Percentiles rank a stretch among this genome's conserved stretches.
These are phyloP conservation scores for Etheostoma perlongum DNA, from an alignment of 2,797 vertebrate species.

Conservation along the genomic window DNA sequence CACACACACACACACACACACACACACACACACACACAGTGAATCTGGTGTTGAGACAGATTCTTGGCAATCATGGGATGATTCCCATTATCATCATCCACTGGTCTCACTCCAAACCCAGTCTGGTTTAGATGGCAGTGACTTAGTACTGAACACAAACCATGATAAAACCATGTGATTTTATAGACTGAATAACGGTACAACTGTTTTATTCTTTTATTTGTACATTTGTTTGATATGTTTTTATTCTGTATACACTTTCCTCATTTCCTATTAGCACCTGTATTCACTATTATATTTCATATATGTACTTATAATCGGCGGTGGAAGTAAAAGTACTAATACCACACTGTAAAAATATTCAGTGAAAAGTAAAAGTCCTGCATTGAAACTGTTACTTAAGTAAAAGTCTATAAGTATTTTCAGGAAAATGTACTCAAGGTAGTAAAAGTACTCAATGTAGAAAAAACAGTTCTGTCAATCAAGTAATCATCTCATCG, in stretches of 20 bases:
- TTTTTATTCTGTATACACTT: not conserved
- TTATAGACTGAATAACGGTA: too few relatives aligned
- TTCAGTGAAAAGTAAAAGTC: too few relatives aligned
- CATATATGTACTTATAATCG: not conserved
- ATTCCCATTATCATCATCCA: slow-evolving; percentile 56
- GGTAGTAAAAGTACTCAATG: too few relatives aligned
- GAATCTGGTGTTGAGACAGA: slow-evolving; percentile 53
- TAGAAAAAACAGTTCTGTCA: too few relatives aligned
- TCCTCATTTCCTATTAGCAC: not conserved
- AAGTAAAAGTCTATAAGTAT: too few relatives aligned
- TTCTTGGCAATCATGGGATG: slow-evolving; percentile 55
- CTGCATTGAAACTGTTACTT: too few relatives aligned
- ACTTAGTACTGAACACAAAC: slow-evolving; percentile 15
- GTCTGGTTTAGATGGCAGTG: slow-evolving; percentile 31
- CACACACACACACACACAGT: slow-evolving; percentile 41
- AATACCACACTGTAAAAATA: too few relatives aligned
- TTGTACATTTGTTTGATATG: not conserved
- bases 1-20: slow-evolving; percentile 38
- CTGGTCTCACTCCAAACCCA: slow-evolving; percentile 50
- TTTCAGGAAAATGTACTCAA: too few relatives aligned
- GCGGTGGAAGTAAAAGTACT: too few relatives aligned
- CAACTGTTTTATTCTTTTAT: too few relatives aligned
- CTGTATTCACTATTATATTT: not conserved
- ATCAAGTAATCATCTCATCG: too few relatives aligned
- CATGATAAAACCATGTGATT: slow-evolving; percentile 4